Evolutionary conservation across 2,113 vertebrate genomes (phyloP), one percentile per base, ranked within the genome.

Genomic region (Antigone vipio): DNA sequence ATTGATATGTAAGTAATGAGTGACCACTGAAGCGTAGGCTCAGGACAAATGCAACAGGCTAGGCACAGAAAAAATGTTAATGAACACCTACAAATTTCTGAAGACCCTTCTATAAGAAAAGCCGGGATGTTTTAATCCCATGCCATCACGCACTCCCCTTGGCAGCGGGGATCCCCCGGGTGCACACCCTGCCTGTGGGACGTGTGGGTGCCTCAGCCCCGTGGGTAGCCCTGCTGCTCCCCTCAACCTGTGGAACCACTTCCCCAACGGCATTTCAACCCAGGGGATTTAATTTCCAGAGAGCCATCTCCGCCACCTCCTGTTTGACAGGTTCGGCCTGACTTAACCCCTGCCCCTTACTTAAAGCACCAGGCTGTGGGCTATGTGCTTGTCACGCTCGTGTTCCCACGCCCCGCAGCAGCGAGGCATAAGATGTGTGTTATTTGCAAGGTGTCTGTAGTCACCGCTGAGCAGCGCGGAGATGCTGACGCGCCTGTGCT

Each of bases 181-280:
- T 9, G 17, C 4, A 3, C 12, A 12, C 35, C 15, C 16, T 16
- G 45, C 14, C 63, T 22, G 29, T 15, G 64, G 3, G 9, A 11
- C 0, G 0, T 9, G 23, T 5, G 49, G 12, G 40, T 0, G 0
- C 24, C n/a, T 47, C 78, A 73, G 64, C 38, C 23, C 56, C 35
- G 3, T 0, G 9, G 29, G 26, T 4, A 69, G 12, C 21, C 20
- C 20, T 44, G 23, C 35, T 26, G 34, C 20, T 76, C 38, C 9
- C 14, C 7, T 0, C 40, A 76, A 15, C 34, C 78, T 44, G 15
- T 42, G 40, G 44, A 49, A 38, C 3, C 8, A 3, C 14, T 53
- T 53, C 52, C 52, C 27, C 16, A 53, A 29, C 9, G 52, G 16
- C 15, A 27, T 53, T 53, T 53, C 52, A 27, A 53, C 52, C 52